These are phyloP conservation scores for Calephelis perditalis DNA, from an alignment of 2,888 invertebrate species.

Conservation along the genomic window DNA sequence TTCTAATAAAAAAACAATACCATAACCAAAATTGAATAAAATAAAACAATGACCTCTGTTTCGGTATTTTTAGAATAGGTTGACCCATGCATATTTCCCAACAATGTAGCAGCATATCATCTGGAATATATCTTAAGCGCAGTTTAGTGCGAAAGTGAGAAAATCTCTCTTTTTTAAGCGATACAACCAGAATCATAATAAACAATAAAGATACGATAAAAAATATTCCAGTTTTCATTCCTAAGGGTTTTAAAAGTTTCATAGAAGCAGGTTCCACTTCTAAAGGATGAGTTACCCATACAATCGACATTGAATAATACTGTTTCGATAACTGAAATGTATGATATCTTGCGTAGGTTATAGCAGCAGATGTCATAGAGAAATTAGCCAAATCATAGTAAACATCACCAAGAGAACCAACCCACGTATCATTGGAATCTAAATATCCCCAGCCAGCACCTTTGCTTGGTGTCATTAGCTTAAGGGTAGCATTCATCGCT, in stretches of 20 bases:
- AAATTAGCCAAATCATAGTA: constrained; percentile 54
- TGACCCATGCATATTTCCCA: constrained; percentile 53
- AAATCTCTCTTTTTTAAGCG: constrained; percentile 40
- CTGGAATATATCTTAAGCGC: constrained; percentile 22
- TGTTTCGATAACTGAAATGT: constrained; percentile 50
- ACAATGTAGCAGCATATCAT: constrained; percentile 33
- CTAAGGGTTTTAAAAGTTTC: constrained; percentile 54
- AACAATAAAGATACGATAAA: constrained; percentile 42
- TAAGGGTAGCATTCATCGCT: constrained; percentile 48
- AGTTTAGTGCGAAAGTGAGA: constrained; percentile 12
- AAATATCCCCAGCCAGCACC: constrained; percentile 55
- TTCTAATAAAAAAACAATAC: constrained; percentile 58
- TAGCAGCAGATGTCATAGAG: constrained; percentile 56
- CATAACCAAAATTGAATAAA: constrained; percentile 52
- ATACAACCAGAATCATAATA: constrained; percentile 39
- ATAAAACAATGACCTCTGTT: constrained; percentile 40
- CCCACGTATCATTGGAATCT: constrained; percentile 49
- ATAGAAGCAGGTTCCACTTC: constrained; percentile 44
- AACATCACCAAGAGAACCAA: constrained; percentile 56
- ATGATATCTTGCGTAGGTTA: constrained; percentile 46
- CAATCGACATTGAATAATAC: constrained; percentile 40
- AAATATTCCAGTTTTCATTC: constrained; percentile 39
- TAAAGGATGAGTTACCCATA: constrained; percentile 54
- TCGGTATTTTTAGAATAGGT: constrained; percentile 43
- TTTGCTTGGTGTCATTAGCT: constrained; percentile 44